phyloP scores from a whole-genome alignment of 2,113 vertebrate species.

The Tupaia chinensis region DNA sequence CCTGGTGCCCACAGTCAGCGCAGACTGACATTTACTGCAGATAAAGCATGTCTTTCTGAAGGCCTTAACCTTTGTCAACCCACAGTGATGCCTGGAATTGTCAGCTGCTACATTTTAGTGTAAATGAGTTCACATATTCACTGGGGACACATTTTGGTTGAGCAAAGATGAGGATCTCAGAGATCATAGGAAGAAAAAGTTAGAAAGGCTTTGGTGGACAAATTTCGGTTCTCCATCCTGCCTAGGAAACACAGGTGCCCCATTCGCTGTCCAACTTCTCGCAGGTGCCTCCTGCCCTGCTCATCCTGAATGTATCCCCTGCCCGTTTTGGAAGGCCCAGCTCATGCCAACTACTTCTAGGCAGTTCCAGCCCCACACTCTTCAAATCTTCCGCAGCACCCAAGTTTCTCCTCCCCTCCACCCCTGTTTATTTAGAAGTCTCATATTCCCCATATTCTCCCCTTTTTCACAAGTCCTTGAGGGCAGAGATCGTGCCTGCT shows the following conservation, averaged over 20 bases:
- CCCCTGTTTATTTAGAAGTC: neutral
- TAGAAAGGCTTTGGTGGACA: neutral
- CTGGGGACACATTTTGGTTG: neutral
- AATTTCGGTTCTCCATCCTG: neutral
- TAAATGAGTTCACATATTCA: constrained; percentile 19
- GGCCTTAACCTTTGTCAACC: neutral
- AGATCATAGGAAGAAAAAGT: neutral
- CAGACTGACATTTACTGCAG: neutral
- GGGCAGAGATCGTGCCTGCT: neutral
- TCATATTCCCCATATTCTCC: neutral
- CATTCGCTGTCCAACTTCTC: neutral
- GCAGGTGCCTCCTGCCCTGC: neutral
- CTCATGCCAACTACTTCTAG: neutral
- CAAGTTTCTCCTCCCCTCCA: neutral
- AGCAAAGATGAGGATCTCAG: neutral
- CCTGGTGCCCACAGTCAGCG: neutral
- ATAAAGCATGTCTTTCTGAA: neutral
- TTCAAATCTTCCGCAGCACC: neutral
- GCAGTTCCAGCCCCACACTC: neutral
- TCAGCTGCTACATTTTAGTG: neutral
- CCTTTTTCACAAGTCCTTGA: neutral
- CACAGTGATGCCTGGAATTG: neutral
- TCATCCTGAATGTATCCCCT: neutral
- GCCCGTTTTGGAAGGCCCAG: neutral
- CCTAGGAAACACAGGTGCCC: no score